Conservation (phyloP, 2,113 vertebrate genomes). For the Donacobius atricapilla region DNA sequence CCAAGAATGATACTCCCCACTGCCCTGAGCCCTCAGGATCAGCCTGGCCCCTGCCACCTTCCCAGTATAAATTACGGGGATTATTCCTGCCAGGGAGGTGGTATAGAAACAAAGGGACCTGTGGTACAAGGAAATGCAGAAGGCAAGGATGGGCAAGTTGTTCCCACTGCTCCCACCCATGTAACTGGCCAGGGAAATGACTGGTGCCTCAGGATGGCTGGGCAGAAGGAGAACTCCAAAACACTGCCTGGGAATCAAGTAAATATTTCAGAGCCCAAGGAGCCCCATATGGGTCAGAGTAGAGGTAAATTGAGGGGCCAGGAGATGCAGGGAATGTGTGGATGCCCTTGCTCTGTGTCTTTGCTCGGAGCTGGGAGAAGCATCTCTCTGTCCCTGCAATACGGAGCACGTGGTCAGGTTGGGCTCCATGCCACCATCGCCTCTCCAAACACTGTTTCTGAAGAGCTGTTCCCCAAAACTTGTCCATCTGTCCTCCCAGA, state of each 20-base stretch:
- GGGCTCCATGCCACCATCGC: background rate
- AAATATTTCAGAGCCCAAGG: background rate
- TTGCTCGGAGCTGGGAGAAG: background rate
- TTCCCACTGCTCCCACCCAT: fast-evolving
- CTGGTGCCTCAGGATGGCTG: fast-evolving
- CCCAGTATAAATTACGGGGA: background rate
- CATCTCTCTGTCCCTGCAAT: background rate
- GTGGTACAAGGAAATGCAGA: background rate
- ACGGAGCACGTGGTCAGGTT: fast-evolving
- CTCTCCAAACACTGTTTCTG: background rate
- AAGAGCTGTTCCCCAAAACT: background rate
- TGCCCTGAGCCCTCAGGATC: background rate
- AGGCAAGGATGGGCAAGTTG: background rate
- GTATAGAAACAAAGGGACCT: background rate
- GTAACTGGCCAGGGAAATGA: fast-evolving
- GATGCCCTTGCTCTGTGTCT: fast-evolving
- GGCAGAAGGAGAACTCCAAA: background rate
- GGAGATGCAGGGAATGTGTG: background rate
- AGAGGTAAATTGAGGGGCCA: fast-evolving
- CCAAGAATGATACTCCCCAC: background rate
- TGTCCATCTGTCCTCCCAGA: background rate
- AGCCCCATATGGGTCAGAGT: background rate
- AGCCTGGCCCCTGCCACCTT: background rate
- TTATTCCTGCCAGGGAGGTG: background rate
- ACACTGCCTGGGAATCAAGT: background rate